Evolutionary conservation across 2,888 invertebrate species (phyloP).

Genomic region (Kuschelorhynchus macadamiae): DNA sequence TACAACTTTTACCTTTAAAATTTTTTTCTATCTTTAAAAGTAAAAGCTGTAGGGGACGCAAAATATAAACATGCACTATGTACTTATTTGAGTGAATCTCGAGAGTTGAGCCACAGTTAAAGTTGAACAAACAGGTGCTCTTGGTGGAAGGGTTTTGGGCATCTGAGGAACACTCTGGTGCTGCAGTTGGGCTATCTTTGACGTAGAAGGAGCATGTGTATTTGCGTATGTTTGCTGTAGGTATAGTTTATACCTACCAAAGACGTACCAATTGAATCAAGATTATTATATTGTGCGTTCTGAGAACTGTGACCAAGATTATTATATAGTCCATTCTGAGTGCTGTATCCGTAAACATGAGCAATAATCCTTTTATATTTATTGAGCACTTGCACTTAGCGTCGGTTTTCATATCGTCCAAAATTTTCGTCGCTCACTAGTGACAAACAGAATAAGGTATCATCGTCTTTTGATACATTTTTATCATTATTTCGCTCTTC

Average conservation of each 20-base stretch:
- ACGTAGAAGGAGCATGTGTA: neutral
- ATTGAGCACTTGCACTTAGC: slow-evolving; percentile 8
- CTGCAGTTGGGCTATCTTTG: too few relatives aligned
- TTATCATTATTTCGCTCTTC: slow-evolving; percentile 4
- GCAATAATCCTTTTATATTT: slow-evolving; percentile 12
- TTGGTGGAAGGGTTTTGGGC: too few relatives aligned
- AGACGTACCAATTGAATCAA: neutral
- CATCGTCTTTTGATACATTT: slow-evolving; percentile 9
- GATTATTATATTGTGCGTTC: neutral
- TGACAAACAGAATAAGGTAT: slow-evolving; percentile 6
- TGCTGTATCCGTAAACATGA: neutral
- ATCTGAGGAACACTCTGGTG: too few relatives aligned
- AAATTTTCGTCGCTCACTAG: slow-evolving; percentile 5
- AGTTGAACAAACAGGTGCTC: too few relatives aligned
- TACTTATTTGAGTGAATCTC: too few relatives aligned
- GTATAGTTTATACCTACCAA: too few relatives aligned
- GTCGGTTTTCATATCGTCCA: slow-evolving; percentile 15
- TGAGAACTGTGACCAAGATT: slow-evolving; percentile 3
- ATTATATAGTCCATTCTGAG: too few relatives aligned
- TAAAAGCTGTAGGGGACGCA: too few relatives aligned
- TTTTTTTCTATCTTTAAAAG: too few relatives aligned
- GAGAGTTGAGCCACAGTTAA: neutral
- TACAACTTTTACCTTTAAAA: too few relatives aligned
- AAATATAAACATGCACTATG: too few relatives aligned
- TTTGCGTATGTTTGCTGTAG: slow-evolving; percentile 7